Conservation (phyloP, 2,113 vertebrate genomes). For the Hippocampus comes region DNA sequence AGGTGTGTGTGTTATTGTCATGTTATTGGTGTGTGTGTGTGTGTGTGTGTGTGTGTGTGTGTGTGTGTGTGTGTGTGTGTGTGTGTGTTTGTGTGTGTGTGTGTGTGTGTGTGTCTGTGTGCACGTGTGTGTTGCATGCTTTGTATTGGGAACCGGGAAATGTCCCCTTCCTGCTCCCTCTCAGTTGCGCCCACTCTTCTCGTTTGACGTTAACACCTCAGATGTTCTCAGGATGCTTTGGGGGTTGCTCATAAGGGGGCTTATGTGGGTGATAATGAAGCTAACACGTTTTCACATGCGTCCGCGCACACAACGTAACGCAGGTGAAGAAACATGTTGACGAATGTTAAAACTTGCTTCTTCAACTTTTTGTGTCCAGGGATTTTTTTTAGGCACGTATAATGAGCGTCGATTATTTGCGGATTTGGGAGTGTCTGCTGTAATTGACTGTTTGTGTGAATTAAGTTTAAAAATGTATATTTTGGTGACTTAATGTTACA, state of each 20-base stretch:
- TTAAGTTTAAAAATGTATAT: not conserved
- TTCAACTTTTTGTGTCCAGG: no score
- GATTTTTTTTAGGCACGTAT: no score
- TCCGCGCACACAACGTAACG: not conserved
- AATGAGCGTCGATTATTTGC: no score
- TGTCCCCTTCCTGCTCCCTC: not conserved
- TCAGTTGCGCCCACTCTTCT: constrained; percentile 35
- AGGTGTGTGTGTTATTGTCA: no score
- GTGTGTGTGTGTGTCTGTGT: not conserved
- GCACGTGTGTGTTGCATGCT: not conserved
- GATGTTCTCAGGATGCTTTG: constrained; percentile 69
- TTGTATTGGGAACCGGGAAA: not conserved
- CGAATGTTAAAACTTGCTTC: no score
- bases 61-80: no score
- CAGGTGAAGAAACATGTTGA: not conserved
- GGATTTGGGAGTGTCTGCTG: no score
- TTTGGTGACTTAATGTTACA: not conserved
- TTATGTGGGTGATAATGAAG: constrained; percentile 68
- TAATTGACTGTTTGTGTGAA: no score
- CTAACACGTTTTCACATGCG: constrained; percentile 56
- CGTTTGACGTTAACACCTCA: constrained; percentile 72
- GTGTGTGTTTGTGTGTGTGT: no score
- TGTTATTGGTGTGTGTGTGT: no score
- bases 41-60: no score
- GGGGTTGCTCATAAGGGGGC: constrained; percentile 21